Base-by-base conservation (phyloP, 2,113 vertebrate species). In the Pangasianodon gigas region DNA sequence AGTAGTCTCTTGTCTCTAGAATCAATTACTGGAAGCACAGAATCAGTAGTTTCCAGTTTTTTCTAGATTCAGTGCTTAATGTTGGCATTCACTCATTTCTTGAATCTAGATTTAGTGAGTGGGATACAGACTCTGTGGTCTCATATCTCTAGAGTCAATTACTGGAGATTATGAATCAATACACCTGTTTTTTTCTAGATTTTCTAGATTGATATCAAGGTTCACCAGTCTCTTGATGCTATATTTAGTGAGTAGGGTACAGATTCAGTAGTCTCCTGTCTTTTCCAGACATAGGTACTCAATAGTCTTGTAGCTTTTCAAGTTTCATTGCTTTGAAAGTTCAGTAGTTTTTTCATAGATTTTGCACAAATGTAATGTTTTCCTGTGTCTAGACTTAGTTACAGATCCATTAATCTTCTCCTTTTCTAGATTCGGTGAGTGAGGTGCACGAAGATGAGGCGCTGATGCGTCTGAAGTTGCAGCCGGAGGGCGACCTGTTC, bases 391-490 rank as follows among this genome's bases (percentile, higher is more conserved):
- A 67, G 41, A 9, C 2, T 46, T 58, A 1, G 26, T 46, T 24
- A 58, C 18, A 37, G 32, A 62, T 29, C 7, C 58, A 62, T 29
- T 62, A 24, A 21, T 69, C 9, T 71, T 48, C 82, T 56, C 62
- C 62, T 84, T n/a, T 54, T 52, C 19, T 81, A 94, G 93, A 93
- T 75, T 89, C 93, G 56, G 93, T 92, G 86, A 84, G 87, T 79
- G 94, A 93, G n/a, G 85, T 93, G 71, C 87, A 89, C 48, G 95
- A 96, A 90, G 94, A 94, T 71, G 96, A 96, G 86, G 89, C 92
- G 4, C 87, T 94, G 89, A 86, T 96, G 74, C 94, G 2, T 11
- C 91, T 96, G 87, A 92, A 95, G 56, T 92, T 96, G 92, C 93
- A 94, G 92, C 89, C 94, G 0, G 95, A 96, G 41, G 93, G 83